phyloP scores from a whole-genome alignment of 2,797 vertebrate species.

The Micropoecilia bifurca region DNA sequence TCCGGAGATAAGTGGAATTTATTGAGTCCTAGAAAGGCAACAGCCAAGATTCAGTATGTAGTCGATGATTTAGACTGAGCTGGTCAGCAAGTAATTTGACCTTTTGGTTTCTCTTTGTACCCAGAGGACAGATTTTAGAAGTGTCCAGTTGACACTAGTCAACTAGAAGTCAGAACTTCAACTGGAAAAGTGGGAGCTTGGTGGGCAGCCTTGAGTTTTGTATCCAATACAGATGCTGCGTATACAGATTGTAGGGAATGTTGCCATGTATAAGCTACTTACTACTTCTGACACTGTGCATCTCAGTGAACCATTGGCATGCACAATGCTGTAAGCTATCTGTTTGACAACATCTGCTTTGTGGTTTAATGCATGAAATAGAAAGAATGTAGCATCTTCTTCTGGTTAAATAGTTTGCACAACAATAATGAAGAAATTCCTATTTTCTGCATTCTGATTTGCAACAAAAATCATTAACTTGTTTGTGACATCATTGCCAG shows the following conservation, averaged over 20 bases:
- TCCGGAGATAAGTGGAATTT: background rate
- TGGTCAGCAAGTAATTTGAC: background rate
- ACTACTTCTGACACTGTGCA: background rate
- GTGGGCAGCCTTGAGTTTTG: background rate
- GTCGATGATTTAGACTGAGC: background rate
- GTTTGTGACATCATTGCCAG: background rate
- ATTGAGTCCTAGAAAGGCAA: background rate
- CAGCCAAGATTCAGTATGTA: background rate
- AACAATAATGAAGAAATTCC: constrained; percentile 1
- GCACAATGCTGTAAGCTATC: background rate
- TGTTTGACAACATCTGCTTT: background rate
- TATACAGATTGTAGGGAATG: background rate
- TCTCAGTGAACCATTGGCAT: background rate
- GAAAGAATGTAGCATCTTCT: background rate
- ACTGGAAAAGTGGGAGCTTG: background rate
- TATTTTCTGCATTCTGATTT: background rate
- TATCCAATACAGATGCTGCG: background rate
- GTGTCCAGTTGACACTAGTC: background rate
- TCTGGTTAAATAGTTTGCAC: background rate
- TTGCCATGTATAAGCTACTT: background rate
- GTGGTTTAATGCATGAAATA: background rate
- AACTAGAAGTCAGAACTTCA: background rate
- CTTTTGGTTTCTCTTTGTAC: background rate
- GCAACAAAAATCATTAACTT: background rate
- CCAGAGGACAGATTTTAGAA: background rate